Percentiles rank a stretch among this genome's conserved stretches.
These are phyloP conservation scores for Odontophorus gujanensis DNA, from an alignment of 2,113 vertebrate species.

Conservation along the genomic window DNA sequence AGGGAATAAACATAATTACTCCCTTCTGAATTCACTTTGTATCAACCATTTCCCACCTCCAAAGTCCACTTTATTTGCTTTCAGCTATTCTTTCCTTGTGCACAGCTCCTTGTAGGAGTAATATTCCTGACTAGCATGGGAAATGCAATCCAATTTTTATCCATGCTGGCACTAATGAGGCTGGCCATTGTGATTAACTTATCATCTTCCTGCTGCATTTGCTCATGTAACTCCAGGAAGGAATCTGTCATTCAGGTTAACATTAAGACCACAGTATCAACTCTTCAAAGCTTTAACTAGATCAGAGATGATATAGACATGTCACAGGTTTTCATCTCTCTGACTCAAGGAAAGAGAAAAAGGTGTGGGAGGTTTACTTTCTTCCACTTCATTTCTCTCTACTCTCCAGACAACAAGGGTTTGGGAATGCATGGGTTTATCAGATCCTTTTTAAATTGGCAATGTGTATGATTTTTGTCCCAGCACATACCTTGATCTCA, in stretches of 20 bases:
- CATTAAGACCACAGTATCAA: not conserved
- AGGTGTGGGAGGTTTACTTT: not conserved
- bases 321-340: not conserved
- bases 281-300: conserved; percentile 5
- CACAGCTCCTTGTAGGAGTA: accelerated
- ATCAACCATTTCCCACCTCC: not conserved
- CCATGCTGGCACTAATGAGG: conserved; percentile 4
- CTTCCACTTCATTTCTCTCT: not conserved
- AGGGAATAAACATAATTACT: not conserved
- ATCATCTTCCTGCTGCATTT: not conserved
- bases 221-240: not conserved
- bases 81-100: not conserved
- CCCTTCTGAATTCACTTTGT: not conserved
- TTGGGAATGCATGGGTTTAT: not conserved
- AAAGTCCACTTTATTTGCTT: not conserved
- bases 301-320: not conserved
- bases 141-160: not conserved
- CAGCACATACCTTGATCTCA: not conserved
- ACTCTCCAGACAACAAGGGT: not conserved
- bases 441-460: not conserved
- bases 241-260: conserved; percentile 15
- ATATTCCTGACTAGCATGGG: not conserved
- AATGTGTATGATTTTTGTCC: not conserved
- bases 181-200: not conserved
- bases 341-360: not conserved